phyloP scores from a whole-genome alignment of 2,888 invertebrate species.

The Cosmia trapezina region DNA sequence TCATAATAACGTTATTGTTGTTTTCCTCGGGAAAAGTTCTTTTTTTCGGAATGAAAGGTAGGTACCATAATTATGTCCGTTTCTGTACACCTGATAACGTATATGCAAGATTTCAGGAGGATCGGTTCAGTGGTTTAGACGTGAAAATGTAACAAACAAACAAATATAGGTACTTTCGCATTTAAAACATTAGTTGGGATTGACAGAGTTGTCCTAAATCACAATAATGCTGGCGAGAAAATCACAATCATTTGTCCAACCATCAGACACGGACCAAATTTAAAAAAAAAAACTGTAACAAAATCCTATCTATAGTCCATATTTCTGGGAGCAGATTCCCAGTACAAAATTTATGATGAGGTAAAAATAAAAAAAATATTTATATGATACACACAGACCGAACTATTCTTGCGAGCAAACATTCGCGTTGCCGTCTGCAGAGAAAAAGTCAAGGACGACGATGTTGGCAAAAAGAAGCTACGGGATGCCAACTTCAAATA shows the following conservation, averaged over 20 bases:
- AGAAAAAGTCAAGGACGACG: constrained; percentile 61
- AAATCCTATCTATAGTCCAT: neutral
- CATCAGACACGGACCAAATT: neutral
- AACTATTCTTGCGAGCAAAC: constrained; percentile 52
- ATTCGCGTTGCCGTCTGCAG: constrained; percentile 34
- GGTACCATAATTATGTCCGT: too few relatives aligned
- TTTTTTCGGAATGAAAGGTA: too few relatives aligned
- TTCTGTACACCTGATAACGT: too few relatives aligned
- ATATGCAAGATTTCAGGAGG: too few relatives aligned
- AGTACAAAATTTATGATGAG: constrained; percentile 30
- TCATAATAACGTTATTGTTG: too few relatives aligned
- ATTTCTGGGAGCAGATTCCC: constrained; percentile 14
- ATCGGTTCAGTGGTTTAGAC: too few relatives aligned
- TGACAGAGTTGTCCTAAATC: neutral
- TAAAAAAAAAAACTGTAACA: neutral
- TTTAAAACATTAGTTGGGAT: too few relatives aligned
- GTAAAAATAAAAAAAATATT: constrained; percentile 42
- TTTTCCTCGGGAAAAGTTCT: too few relatives aligned
- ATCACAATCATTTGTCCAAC: too few relatives aligned
- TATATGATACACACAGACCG: constrained; percentile 32
- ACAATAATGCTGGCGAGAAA: neutral
- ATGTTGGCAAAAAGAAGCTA: constrained; percentile 63
- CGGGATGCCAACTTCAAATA: constrained; percentile 53
- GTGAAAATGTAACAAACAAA: too few relatives aligned
- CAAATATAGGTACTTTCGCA: too few relatives aligned